Conservation (phyloP, 2,888 invertebrate genomes). For the Lampropteryx suffumata region DNA sequence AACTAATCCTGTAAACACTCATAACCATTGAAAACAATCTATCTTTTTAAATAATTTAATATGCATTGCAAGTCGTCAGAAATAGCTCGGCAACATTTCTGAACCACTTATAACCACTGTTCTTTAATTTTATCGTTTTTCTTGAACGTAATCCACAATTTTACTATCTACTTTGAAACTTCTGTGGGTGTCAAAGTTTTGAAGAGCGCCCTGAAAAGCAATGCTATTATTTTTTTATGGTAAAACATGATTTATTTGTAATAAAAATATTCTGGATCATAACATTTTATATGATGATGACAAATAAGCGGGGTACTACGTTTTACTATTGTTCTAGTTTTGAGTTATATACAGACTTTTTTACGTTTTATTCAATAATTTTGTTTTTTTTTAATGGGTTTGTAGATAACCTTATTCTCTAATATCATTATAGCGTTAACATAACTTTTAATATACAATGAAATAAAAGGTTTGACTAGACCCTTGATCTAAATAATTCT, state of each 20-base stretch:
- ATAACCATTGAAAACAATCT: too few relatives aligned
- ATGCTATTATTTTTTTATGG: slow-evolving; percentile 30
- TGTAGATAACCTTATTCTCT: too few relatives aligned
- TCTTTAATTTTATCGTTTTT: slow-evolving; percentile 52
- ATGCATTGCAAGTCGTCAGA: slow-evolving; percentile 12
- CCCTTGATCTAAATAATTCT: slow-evolving; percentile 32
- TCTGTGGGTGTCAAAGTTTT: slow-evolving; percentile 34
- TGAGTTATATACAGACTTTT: slow-evolving; percentile 3
- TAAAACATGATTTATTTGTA: slow-evolving; percentile 28
- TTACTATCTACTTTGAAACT: slow-evolving; percentile 34
- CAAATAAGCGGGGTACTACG: slow-evolving; percentile 14
- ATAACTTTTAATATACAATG: slow-evolving; percentile 1
- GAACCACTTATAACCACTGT: slow-evolving; percentile 42
- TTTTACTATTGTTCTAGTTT: slow-evolving; percentile 15
- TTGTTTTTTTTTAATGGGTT: background rate
- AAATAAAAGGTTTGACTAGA: slow-evolving; percentile 33
- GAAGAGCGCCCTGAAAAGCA: slow-evolving; percentile 32
- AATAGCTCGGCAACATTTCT: slow-evolving; percentile 28
- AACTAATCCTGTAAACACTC: too few relatives aligned
- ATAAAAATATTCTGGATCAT: slow-evolving; percentile 18
- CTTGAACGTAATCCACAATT: slow-evolving; percentile 43
- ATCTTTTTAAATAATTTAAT: too few relatives aligned
- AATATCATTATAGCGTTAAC: too few relatives aligned
- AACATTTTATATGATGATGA: slow-evolving; percentile 21
- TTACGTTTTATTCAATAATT: background rate